Conservation (phyloP, 2,113 vertebrate species). For the Pongo pygmaeus region DNA sequence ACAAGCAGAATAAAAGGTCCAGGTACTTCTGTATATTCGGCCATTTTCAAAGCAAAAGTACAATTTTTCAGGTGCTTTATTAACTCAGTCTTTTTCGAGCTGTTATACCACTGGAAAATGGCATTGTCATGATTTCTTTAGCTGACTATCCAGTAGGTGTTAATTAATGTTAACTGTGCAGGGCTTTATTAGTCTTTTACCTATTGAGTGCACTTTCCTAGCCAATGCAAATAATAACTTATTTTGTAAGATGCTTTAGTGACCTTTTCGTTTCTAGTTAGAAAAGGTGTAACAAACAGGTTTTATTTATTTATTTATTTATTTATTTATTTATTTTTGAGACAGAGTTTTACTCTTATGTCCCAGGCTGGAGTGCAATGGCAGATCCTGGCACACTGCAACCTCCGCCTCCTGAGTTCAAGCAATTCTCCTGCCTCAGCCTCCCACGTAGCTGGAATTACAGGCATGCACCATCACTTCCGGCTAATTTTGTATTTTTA, state of each 20-base stretch:
- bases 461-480: no score
- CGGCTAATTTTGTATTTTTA: no score
- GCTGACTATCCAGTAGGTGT: background rate
- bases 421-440: no score
- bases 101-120: background rate
- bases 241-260: background rate
- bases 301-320: no score
- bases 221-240: background rate
- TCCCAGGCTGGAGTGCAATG: no score
- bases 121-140: background rate
- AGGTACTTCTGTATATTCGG: background rate
- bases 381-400: no score
- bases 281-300: background rate
- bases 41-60: background rate
- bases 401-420: no score
- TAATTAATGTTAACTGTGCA: rapidly evolving
- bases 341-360: no score
- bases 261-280: background rate
- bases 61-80: background rate
- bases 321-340: no score
- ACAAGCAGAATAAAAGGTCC: background rate
- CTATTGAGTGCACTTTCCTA: background rate
- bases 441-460: no score
- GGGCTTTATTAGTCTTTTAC: background rate
- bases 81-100: background rate